These are phyloP conservation scores for Xiphophorus birchmanni DNA, from an alignment of 2,797 vertebrate genomes.

Conservation along the genomic window DNA sequence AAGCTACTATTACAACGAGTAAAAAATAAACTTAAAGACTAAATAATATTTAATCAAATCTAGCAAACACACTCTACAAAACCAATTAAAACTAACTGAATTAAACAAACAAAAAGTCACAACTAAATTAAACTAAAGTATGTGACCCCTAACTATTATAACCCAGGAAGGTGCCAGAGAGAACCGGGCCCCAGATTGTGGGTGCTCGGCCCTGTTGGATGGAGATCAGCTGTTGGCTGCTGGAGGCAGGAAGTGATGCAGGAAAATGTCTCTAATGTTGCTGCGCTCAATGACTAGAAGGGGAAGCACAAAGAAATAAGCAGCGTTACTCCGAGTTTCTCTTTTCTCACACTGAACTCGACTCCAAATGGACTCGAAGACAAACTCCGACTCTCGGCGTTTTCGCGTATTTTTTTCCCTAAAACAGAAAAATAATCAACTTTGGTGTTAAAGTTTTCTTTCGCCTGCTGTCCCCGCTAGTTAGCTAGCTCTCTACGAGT, in stretches of 20 bases:
- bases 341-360: constrained; percentile 7
- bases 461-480: constrained; percentile 59
- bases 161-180: neutral
- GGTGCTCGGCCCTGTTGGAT: constrained; percentile 8
- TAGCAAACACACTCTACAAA: too few species aligned
- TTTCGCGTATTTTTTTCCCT: neutral
- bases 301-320: constrained; percentile 81
- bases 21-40: too few species aligned
- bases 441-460: constrained; percentile 69
- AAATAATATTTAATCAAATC: too few species aligned
- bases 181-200: neutral
- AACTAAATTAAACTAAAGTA: too few species aligned
- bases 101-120: too few species aligned
- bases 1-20: too few species aligned
- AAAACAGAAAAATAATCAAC: constrained; percentile 5
- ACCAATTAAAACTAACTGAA: too few species aligned
- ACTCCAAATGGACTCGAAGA: constrained; percentile 6
- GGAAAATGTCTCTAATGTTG: constrained; percentile 79
- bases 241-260: constrained; percentile 82
- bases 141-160: too few species aligned
- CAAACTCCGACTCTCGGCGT: neutral
- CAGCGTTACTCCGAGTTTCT: constrained; percentile 42
- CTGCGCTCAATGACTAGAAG: constrained; percentile 76
- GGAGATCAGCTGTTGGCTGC: constrained; percentile 74
- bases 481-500: constrained; percentile 72